Conservation (phyloP, 2,797 vertebrate species). For the Simalia tracyae region DNA sequence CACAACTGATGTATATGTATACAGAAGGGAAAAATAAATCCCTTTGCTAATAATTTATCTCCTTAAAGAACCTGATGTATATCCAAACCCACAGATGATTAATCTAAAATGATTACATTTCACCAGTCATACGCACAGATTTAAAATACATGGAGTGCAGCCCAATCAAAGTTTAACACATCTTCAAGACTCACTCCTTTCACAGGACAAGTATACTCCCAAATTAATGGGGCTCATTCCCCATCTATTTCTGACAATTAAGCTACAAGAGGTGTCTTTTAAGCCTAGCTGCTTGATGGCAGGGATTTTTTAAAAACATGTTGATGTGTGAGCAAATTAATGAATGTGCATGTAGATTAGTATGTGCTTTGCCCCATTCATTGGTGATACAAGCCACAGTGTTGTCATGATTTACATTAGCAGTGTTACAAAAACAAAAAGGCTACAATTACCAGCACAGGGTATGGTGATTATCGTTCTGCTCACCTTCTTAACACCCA, state of each 20-base stretch:
- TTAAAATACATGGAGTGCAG: slow-evolving; percentile 3
- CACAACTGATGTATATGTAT: slow-evolving; percentile 45
- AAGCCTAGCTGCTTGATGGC: slow-evolving; percentile 2
- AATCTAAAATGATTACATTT: slow-evolving; percentile 75
- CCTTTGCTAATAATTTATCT: slow-evolving; percentile 67
- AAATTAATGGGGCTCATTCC: slow-evolving; percentile 20
- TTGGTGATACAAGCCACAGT: background rate
- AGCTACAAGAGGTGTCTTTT: background rate
- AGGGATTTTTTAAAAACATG: background rate
- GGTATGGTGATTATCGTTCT: background rate
- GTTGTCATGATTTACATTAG: background rate
- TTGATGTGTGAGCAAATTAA: background rate
- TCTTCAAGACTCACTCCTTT: background rate
- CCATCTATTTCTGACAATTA: background rate
- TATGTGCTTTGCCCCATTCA: background rate
- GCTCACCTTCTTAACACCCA: background rate
- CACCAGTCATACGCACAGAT: slow-evolving; percentile 65
- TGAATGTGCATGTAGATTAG: background rate
- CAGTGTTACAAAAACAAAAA: background rate
- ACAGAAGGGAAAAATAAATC: slow-evolving; percentile 52
- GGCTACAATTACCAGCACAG: background rate
- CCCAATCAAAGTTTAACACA: background rate
- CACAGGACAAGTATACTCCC: slow-evolving; percentile 43
- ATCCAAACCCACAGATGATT: slow-evolving; percentile 59
- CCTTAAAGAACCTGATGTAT: slow-evolving; percentile 49